phyloP scores from a whole-genome alignment of 2,888 invertebrate genomes.

The Morinoia aosen region DNA sequence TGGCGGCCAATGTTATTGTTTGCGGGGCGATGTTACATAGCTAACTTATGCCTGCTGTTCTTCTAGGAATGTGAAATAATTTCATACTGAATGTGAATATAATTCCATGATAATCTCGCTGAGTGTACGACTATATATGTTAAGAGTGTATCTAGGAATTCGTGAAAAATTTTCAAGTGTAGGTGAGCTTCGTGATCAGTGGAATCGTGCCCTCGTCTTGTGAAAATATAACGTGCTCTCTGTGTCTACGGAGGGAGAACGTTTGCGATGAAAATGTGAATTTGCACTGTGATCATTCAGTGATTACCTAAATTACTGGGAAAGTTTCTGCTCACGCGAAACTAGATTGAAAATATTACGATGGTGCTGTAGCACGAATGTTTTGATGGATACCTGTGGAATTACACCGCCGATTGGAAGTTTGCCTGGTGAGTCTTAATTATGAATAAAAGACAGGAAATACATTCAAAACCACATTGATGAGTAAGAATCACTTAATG shows the following conservation, averaged over 20 bases:
- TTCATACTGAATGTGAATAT: constrained; percentile 8
- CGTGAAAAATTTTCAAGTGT: background rate
- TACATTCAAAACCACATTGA: background rate
- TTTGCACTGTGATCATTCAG: background rate
- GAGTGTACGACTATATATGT: background rate
- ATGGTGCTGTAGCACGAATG: constrained; percentile 12
- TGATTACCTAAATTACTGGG: background rate
- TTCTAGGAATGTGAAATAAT: constrained; percentile 14
- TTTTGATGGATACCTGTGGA: constrained; percentile 53
- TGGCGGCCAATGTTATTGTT: constrained; percentile 99
- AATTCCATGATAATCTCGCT: background rate
- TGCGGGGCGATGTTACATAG: constrained; percentile 80
- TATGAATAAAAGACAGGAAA: background rate
- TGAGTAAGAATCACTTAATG: too few species aligned
- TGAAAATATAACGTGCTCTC: constrained; percentile 22
- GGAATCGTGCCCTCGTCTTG: constrained; percentile 1
- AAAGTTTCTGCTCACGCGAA: constrained; percentile 26
- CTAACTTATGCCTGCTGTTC: constrained; percentile 46
- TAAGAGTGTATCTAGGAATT: constrained; percentile 6
- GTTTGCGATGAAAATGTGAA: constrained; percentile 19
- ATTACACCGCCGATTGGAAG: constrained; percentile 24
- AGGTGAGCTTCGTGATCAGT: background rate
- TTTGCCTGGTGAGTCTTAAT: constrained; percentile 13
- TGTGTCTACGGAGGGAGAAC: background rate
- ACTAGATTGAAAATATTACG: constrained; percentile 8